These are phyloP conservation scores for Xylocampa areola DNA, from an alignment of 2,888 invertebrate genomes.

Conservation along the genomic window DNA sequence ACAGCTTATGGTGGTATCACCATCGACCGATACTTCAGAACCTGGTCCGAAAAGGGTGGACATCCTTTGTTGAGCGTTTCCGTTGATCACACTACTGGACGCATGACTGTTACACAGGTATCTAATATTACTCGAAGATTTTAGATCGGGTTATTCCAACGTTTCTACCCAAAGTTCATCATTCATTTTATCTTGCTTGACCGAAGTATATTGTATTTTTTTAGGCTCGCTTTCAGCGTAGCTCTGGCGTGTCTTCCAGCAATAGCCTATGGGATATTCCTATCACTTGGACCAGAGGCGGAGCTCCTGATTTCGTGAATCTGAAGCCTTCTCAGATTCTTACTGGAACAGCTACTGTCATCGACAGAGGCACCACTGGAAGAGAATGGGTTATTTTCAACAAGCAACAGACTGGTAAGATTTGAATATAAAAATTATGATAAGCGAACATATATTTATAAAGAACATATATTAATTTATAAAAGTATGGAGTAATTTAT, in stretches of 20 bases:
- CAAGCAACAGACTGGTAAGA: conserved; percentile 89
- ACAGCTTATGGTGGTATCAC: conserved; percentile 71
- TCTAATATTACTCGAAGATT: background rate
- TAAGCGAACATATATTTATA: too few species aligned
- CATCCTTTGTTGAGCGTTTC: conserved; percentile 89
- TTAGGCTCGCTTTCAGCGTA: conserved; percentile 79
- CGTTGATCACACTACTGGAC: conserved; percentile 77
- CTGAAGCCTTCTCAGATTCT: conserved; percentile 79
- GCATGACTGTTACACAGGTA: conserved; percentile 82
- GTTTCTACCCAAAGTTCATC: too few species aligned
- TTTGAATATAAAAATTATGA: too few species aligned
- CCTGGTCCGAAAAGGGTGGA: conserved; percentile 91
- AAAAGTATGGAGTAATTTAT: background rate
- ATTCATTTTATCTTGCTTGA: conserved; percentile 3
- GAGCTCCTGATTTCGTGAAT: conserved; percentile 76
- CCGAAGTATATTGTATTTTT: conserved; percentile 21
- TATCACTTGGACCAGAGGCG: conserved; percentile 82
- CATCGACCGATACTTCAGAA: conserved; percentile 84
- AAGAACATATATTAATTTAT: too few species aligned
- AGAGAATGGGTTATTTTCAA: conserved; percentile 91
- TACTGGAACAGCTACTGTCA: conserved; percentile 57
- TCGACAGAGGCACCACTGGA: conserved; percentile 72
- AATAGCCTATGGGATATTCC: conserved; percentile 79
- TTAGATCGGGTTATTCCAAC: too few species aligned
- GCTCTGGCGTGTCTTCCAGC: conserved; percentile 64